phyloP scores from a whole-genome alignment of 2,888 invertebrate genomes.

The Dynastes hyllus region DNA sequence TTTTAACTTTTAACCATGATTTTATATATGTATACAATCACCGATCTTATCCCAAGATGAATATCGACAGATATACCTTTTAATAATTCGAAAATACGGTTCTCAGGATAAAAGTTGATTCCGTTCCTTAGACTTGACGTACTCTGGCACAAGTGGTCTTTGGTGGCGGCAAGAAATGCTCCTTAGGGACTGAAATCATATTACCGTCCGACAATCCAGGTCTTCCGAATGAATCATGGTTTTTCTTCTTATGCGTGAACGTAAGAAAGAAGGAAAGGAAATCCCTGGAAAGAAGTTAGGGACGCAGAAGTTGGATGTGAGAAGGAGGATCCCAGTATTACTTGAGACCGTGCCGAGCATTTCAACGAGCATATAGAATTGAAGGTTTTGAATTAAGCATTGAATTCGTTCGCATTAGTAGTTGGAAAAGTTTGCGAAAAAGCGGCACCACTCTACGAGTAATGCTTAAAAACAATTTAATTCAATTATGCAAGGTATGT shows the following conservation, averaged over 20 bases:
- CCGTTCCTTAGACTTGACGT: neutral
- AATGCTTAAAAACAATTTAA: too few relatives aligned
- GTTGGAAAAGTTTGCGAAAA: too few relatives aligned
- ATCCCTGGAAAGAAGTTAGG: too few relatives aligned
- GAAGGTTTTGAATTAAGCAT: too few relatives aligned
- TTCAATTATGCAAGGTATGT: too few relatives aligned
- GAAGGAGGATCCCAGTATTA: too few relatives aligned
- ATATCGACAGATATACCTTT: neutral
- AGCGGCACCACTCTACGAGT: too few relatives aligned
- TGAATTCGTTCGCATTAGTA: too few relatives aligned
- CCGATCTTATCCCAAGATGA: neutral
- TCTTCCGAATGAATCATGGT: neutral
- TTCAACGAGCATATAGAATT: too few relatives aligned
- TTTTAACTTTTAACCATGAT: neutral
- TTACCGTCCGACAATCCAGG: neutral
- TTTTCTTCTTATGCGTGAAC: neutral
- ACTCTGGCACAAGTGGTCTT: neutral
- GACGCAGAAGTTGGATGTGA: too few relatives aligned
- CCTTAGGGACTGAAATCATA: neutral
- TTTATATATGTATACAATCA: neutral
- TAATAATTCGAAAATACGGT: slow-evolving; percentile 12
- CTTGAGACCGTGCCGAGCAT: too few relatives aligned
- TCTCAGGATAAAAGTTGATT: slow-evolving; percentile 4
- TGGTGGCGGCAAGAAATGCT: slow-evolving; percentile 3
- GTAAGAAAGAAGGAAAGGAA: neutral